Base-by-base conservation (phyloP, 2,797 vertebrate genomes). In the Sylvilagus floridanus region DNA sequence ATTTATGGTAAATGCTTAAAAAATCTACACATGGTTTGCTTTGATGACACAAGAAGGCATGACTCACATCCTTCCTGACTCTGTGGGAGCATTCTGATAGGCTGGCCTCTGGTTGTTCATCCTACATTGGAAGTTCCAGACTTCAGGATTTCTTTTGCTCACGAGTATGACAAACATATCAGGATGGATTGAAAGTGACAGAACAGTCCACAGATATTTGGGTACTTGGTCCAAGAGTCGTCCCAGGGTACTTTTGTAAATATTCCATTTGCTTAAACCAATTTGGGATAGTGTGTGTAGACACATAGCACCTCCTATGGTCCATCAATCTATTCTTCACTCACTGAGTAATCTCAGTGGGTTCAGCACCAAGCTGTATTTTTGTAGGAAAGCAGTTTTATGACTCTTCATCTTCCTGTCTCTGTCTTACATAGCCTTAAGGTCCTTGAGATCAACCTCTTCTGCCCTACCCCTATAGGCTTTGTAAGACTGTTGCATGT, bases 1-100 rank as follows among this genome's bases (percentile, higher is more conserved):
- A 85, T 92, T 96, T 97, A 93, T 94, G 85, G 94, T 92, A 96
- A 97, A 94, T 90, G 65, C 69, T 89, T 96, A 71, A 92, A 95
- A 94, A 94, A 66, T 96, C 77, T 89, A 84, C 88, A 85, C 78
- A 78, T 42, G 84, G 35, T 76, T 93, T 92, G 77, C 76, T 95
- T 96, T 73, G 95, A 72, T 73, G 92, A 91, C 85, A 91, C 84
- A 47, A 26, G 71, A 91, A 93, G 26, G 3, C 62, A 62, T 97
- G 96, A 96, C 76, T 97, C 96, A 97, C 69, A 93, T 94, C 90
- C 95, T 97, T 37, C 78, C 10, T 66, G 72, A 69, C 35, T 83
- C 78, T 92, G 73, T 93, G 91, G 86, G 84, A 95, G 89, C 79
- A 85, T 78, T 93, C 76, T 83, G 19, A 73, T 57, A 93, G 17